phyloP scores from a whole-genome alignment of 2,797 vertebrate genomes.

The Etheostoma nigrum region DNA sequence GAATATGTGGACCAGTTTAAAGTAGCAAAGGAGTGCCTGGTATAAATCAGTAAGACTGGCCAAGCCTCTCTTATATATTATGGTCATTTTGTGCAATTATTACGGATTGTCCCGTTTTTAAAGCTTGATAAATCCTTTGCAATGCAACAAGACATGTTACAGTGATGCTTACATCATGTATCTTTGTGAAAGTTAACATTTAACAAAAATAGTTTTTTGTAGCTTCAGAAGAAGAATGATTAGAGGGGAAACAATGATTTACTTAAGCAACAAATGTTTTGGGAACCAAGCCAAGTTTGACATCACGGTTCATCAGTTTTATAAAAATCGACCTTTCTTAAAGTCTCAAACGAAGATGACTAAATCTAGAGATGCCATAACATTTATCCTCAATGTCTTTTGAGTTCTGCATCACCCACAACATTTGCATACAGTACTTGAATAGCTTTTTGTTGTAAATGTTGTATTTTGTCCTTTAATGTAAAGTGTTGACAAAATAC shows the following conservation, averaged over 20 bases:
- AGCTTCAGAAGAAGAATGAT: not conserved
- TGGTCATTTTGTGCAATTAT: conserved; percentile 19
- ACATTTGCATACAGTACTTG: conserved; percentile 49
- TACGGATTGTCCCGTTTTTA: conserved; percentile 21
- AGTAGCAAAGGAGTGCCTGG: not conserved
- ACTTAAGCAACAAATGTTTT: conserved; percentile 56
- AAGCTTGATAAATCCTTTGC: conserved; percentile 7
- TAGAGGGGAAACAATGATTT: conserved; percentile 41
- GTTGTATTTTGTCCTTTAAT: conserved; percentile 21
- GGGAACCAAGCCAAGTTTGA: conserved; percentile 24
- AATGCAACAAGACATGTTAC: conserved; percentile 19
- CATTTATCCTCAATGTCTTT: conserved; percentile 43
- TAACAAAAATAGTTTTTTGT: conserved; percentile 18
- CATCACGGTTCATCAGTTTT: conserved; percentile 25
- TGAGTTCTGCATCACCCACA: conserved; percentile 32
- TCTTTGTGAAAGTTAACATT: conserved; percentile 14
- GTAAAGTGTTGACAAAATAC: conserved; percentile 19
- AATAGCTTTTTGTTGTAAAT: conserved; percentile 40
- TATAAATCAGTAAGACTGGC: not conserved
- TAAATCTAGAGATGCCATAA: conserved; percentile 70
- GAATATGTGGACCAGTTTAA: not conserved
- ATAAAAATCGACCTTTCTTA: conserved; percentile 13
- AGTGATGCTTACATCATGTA: not conserved
- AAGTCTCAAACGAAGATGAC: conserved; percentile 63
- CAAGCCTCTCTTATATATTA: not conserved